Evolutionary conservation across 2,113 vertebrate genomes (phyloP), one percentile per base, ranked within the genome.

Genomic region (Leptodactylus fuscus): DNA sequence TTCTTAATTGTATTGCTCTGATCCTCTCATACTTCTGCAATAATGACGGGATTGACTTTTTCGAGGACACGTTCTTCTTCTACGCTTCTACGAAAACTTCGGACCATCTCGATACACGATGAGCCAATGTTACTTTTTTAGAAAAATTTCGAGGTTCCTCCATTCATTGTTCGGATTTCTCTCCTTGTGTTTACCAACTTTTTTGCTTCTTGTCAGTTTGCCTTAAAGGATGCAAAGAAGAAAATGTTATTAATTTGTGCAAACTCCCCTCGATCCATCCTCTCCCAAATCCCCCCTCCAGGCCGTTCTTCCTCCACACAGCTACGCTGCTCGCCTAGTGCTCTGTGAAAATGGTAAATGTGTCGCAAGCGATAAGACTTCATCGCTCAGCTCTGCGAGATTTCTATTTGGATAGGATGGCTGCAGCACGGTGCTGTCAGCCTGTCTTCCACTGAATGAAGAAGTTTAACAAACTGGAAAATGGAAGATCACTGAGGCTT

Each of bases 171-270:
- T 73, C 34, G 36, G 20, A 5, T 38, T 58, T 82, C 48, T 55
- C 16, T 24, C 80, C 49, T 73, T 73, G 75, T 82, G 16, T 73
- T 15, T 58, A 27, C 20, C 34, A 62, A 48, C 32, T 0, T 0
- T 0, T 0, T 22, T 80, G 48, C 75, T 18, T 46, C 44, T n/a
- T 20, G 24, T 38, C 0, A 0, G 12, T 53, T 82, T 1, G 0
- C 0, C 29, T 85, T 0, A 1, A 4, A 0, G 0, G 58, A 51
- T 77, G 15, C 0, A 0, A 53, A 44, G 0, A 0, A 32, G 32
- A 58, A 79, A 69, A 79, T 77, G 58, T 74, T 44, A 85, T 67
- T 85, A 79, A 70, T 85, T 77, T 71, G 44, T 79, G 75, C 55
- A 79, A 79, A 85, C 75, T 58, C 49, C 34, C 38, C 62, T 80